Base-by-base conservation (phyloP, 2,797 vertebrate species). In the Craterocephalus amniculus region DNA sequence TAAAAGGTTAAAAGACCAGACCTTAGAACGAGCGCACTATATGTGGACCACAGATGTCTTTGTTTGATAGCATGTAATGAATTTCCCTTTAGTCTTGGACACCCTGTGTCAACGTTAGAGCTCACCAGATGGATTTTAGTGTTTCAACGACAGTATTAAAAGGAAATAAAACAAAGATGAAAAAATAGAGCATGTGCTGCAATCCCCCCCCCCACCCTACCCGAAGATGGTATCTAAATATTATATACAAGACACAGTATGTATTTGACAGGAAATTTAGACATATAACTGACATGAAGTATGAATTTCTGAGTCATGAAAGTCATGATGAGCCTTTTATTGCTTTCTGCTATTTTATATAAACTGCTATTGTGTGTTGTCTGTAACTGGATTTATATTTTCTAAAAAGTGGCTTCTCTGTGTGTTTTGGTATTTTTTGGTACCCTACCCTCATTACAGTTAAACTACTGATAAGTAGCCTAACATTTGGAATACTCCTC, bases 1-100 rank as follows among this genome's bases (percentile, higher is more conserved):
- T 83, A 84, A 78, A 74, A 89, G 86, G 88, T 89, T 88, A 88
- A 87, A 85, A 84, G 78, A 84, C 38, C 70, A 82, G 52, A 69
- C 82, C 67, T 66, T 72, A 83, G 79, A 72, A 80, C 64, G 54
- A 67, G 65, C 48, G 61, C 72, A 64, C 84, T 80, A 82, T 80
- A 86, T 74, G 72, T 64, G 65, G 55, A 79, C 55, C 63, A 38
- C 62, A 78, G 66, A 84, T 84, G 79, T 73, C 61, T 78, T 52
- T 58, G 49, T 76, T 65, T 6, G 9, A 79, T 79, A 60, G 34
- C 52, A 69, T 58, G 29, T 64, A 58, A 79, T 81, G 56, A 51
- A 80, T 80, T 27, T 51, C 2, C 20, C 27, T 58, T 2, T 27
- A 20, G 58, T 61, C 43, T 61, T 55, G 48, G 38, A 57, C 58